phyloP scores from a whole-genome alignment of 2,797 vertebrate species.

The Morus bassanus region DNA sequence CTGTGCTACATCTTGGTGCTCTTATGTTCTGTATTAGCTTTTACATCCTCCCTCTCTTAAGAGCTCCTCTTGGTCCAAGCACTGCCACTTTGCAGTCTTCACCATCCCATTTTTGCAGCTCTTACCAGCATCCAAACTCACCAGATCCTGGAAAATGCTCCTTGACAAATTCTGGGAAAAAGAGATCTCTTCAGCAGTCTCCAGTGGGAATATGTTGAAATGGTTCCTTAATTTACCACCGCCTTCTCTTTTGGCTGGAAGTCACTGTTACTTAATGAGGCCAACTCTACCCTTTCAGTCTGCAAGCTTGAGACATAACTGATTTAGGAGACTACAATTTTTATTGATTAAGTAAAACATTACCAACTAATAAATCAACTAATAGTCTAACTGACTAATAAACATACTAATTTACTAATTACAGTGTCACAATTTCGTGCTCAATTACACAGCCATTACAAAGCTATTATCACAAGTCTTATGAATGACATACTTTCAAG shows the following conservation, averaged over 20 bases:
- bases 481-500: background rate
- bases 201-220: background rate
- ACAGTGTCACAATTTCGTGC: background rate
- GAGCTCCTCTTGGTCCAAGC: background rate
- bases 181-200: background rate
- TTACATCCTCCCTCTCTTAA: background rate
- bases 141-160: background rate
- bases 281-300: background rate
- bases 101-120: background rate
- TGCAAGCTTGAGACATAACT: background rate
- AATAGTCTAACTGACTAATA: background rate
- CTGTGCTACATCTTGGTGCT: background rate
- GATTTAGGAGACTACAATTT: background rate
- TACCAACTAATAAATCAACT: background rate
- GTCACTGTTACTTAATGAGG: background rate
- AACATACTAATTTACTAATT: background rate
- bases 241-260: background rate
- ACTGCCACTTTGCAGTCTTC: background rate
- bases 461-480: background rate
- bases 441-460: background rate
- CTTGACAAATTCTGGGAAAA: background rate
- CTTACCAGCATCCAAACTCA: background rate
- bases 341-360: background rate
- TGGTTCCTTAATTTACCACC: background rate
- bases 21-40: background rate